Evolutionary conservation across 1,140 invertebrate genomes (phyloP).

Genomic region (Brachionus paranguensis): DNA sequence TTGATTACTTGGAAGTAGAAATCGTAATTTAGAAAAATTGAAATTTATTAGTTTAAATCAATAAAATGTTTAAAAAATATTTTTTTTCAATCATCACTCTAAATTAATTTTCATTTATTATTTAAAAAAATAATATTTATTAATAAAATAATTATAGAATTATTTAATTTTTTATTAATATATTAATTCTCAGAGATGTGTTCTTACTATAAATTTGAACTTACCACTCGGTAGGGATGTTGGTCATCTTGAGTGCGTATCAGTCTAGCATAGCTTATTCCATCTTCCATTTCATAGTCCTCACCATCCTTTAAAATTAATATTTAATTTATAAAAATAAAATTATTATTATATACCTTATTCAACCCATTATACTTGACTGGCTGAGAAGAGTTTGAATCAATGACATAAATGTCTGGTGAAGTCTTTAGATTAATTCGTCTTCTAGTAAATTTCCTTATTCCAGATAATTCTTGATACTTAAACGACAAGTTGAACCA

Average conservation of each 20-base stretch:
- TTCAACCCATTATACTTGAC: background rate
- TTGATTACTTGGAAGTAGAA: too few species aligned
- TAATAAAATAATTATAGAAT: too few species aligned
- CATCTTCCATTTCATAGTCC: background rate
- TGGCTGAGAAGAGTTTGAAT: background rate
- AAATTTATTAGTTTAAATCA: background rate
- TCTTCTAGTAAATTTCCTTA: background rate
- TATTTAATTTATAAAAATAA: background rate
- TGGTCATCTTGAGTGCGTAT: background rate
- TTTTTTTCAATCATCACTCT: background rate
- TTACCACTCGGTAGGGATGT: background rate
- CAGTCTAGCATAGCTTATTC: background rate
- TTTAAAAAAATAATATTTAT: too few species aligned
- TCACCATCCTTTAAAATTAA: background rate
- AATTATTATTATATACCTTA: background rate
- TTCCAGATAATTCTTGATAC: background rate
- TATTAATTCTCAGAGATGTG: too few species aligned
- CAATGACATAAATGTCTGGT: background rate
- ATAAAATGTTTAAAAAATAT: background rate
- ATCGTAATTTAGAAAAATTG: too few species aligned
- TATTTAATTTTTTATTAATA: too few species aligned
- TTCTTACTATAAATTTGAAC: background rate
- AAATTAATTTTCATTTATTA: too few species aligned
- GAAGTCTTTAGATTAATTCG: background rate
- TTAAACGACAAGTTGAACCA: background rate